Base-by-base conservation (phyloP, 2,113 vertebrate genomes). In the Apeltes quadracus region DNA sequence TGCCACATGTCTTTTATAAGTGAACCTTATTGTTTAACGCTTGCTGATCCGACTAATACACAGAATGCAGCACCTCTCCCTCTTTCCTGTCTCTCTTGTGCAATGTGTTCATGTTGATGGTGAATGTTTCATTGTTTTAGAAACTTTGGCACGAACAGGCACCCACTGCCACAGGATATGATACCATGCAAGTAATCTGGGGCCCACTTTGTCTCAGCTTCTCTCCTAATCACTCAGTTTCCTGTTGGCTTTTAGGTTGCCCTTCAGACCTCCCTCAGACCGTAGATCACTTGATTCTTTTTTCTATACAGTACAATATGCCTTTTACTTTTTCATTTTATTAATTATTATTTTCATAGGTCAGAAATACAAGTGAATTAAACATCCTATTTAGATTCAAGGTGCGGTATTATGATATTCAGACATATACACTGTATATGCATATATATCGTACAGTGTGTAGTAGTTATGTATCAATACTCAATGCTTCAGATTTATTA, bases 111-210 rank as follows among this genome's bases (percentile, higher is more conserved):
- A 72, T 72, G 71, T 72, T 36, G 48, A 76, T 32, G 56, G 65
- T 84, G 73, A 87, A 87, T 81, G 78, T 82, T 79, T 85, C 74
- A 76, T 82, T 84, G 79, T 87, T 29, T 29, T 29, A 29, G 66
- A 43, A 43, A 13, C 75, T 74, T 72, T 64, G 77, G 83, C 79
- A 86, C 74, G 1, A 75, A 78, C 53, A 44, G 16, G 71, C 12
- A 50, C 72, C 69, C 75, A 72, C 70, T 81, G 48, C 75, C 13
- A 72, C 81, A 82, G 82, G 59, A 83, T 68, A 67, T 32, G 36
- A 20, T 43, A 20, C 46, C 41, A 64, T 69, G 55, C 39, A 50
- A 55, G 1, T 25, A 39, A 68, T 79, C 54, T 83, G 57, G 38
- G 34, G 46, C 39, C 67, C 41, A 34, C 25, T 69, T 55, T 57